These are phyloP conservation scores for Tragelaphus imberbis DNA, from an alignment of 2,113 vertebrate species.

Conservation along the genomic window DNA sequence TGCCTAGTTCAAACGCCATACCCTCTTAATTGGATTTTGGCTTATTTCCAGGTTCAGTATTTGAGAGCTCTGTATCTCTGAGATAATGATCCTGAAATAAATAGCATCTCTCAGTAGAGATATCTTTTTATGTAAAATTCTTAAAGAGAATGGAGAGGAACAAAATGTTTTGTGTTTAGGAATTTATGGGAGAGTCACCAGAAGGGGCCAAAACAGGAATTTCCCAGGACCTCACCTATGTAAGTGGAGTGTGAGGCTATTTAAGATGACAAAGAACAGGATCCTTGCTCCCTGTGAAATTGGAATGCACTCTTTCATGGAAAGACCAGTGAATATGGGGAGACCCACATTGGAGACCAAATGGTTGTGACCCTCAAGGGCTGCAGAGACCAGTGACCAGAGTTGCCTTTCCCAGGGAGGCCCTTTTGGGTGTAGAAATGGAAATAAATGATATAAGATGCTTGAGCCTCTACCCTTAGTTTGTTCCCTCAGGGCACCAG, in stretches of 20 bases:
- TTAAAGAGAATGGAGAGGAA: constrained; percentile 38
- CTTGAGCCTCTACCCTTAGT: background rate
- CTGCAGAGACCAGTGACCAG: background rate
- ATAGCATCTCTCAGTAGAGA: constrained; percentile 68
- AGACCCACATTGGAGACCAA: background rate
- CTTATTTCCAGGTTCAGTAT: constrained; percentile 72
- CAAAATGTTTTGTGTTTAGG: constrained; percentile 46
- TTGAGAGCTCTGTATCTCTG: constrained; percentile 71
- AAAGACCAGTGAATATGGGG: background rate
- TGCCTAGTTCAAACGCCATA: constrained; percentile 69
- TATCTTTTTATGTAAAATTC: constrained; percentile 60
- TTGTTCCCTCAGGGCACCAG: constrained; percentile 1
- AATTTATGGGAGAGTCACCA: constrained; percentile 42
- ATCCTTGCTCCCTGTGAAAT: background rate
- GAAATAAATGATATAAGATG: background rate
- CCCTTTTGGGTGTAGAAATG: background rate
- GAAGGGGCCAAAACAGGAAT: background rate
- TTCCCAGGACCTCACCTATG: background rate
- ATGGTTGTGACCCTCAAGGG: background rate
- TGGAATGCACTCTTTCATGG: background rate
- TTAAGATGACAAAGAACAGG: background rate
- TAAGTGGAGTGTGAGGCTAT: background rate
- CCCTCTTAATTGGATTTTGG: constrained; percentile 81
- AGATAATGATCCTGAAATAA: constrained; percentile 77
- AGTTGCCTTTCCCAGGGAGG: background rate